Conservation (phyloP, 2,888 invertebrate species). For the Machimus atricapillus region DNA sequence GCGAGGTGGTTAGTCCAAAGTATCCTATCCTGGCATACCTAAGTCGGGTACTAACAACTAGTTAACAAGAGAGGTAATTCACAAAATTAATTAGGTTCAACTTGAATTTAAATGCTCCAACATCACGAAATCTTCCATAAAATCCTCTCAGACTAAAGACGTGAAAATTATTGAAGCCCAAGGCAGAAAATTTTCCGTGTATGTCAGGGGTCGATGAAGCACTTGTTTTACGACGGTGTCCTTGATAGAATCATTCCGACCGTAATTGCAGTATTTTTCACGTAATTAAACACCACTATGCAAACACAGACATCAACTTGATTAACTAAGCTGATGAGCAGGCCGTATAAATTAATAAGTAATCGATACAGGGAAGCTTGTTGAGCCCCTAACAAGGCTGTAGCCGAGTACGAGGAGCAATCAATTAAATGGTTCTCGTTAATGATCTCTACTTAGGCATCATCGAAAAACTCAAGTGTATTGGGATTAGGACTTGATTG, state of each 20-base stretch:
- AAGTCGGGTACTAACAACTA: too few relatives aligned
- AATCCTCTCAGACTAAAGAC: not conserved
- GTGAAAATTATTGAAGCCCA: not conserved
- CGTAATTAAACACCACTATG: not conserved
- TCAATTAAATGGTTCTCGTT: constrained; percentile 33
- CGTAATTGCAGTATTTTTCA: constrained; percentile 2
- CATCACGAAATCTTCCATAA: not conserved
- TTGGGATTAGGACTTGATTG: constrained; percentile 22
- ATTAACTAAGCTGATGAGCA: constrained; percentile 12
- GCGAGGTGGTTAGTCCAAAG: too few relatives aligned
- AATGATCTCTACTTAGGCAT: constrained; percentile 27
- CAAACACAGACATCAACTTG: constrained; percentile 11
- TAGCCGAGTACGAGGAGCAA: constrained; percentile 9
- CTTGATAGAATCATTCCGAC: not conserved
- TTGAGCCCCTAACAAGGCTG: constrained; percentile 20
- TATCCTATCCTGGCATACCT: too few relatives aligned
- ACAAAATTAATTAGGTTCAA: not conserved
- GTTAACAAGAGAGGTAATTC: not conserved
- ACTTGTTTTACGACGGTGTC: not conserved
- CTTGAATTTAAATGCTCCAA: not conserved
- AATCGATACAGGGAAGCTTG: constrained; percentile 29
- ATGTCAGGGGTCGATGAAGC: not conserved
- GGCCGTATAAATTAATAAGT: constrained; percentile 19
- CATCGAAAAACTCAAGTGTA: constrained; percentile 11
- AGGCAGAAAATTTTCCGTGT: not conserved